Evolutionary conservation across 2,888 invertebrate genomes (phyloP), one percentile per base, ranked within the genome.

Genomic region (Hanleya hanleyi): DNA sequence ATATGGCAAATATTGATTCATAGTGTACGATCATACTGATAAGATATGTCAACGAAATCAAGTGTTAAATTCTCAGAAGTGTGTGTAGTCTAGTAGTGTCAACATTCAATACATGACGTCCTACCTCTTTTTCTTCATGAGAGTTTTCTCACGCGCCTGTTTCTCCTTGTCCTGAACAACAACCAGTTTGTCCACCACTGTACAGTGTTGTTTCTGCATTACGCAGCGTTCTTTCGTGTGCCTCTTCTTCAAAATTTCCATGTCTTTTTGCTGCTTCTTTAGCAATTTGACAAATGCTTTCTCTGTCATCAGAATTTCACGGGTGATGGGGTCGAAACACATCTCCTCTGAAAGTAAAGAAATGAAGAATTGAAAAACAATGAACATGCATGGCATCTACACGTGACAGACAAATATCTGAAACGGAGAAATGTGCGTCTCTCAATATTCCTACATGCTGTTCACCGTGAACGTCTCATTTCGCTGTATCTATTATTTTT

Each of bases 241-340:
- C 71, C 95, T 94, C 90, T 98, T 98, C 89, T 95, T 95, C 91
- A 98, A 92, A 5, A 96, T 93, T 73, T 99, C 99, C 67, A 88
- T 68, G 57, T 99, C 99, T 88, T 99, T 99, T 91, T 96, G 96
- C 88, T 99, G 98, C 90, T 98, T 99, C 86, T 97, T 95, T 64
- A 96, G 94, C 41, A 96, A 94, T 92, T 99, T 99, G 66, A 84
- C 80, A 79, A 83, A 90, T 33, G 76, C 78, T 78, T 90, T 90
- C 76, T 89, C 88, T 49, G 80, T 81, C 72, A 86, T 86, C 62
- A 91, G 82, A 50, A 80, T 75, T 37, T 90, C 90, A 47, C 88
- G 81, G 15, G 87, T 87, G 41, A 91, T 87, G 4, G 85, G 79
- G 66, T 90, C 90, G 79, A 90, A 89, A 37, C 70, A 78, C 12